Conservation (phyloP, 2,888 invertebrate species). For the Pyralis farinalis region DNA sequence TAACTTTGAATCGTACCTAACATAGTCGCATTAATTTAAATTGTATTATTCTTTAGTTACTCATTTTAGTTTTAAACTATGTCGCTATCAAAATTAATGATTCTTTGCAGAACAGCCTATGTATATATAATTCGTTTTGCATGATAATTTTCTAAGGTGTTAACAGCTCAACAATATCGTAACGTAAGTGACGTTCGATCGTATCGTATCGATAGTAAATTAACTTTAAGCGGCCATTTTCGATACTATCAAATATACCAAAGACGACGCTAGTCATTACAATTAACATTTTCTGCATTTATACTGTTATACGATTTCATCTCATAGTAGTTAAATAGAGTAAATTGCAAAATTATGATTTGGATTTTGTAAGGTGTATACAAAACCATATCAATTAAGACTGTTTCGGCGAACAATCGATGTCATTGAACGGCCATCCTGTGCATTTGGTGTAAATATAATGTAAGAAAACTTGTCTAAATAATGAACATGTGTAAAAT, state of each 20-base stretch:
- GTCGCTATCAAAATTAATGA: constrained; percentile 21
- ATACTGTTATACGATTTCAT: constrained; percentile 21
- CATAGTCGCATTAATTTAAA: background rate
- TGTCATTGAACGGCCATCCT: constrained; percentile 51
- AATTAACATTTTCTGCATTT: constrained; percentile 15
- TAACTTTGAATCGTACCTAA: background rate
- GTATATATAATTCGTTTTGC: constrained; percentile 65
- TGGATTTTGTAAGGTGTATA: constrained; percentile 47
- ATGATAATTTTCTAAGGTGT: constrained; percentile 64
- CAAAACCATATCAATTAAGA: constrained; percentile 53
- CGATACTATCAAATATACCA: constrained; percentile 26
- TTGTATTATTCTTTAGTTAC: background rate
- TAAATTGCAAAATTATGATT: constrained; percentile 32
- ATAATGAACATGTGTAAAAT: constrained; percentile 77
- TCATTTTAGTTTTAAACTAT: background rate
- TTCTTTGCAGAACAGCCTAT: constrained; percentile 38
- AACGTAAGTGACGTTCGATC: constrained; percentile 35
- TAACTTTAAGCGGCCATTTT: constrained; percentile 49
- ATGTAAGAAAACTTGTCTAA: constrained; percentile 62
- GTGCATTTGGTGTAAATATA: constrained; percentile 77
- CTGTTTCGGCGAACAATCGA: constrained; percentile 41
- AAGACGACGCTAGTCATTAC: constrained; percentile 39
- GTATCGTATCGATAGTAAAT: constrained; percentile 33
- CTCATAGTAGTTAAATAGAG: constrained; percentile 38
- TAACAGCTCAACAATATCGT: constrained; percentile 72